Evolutionary conservation across 1,140 invertebrate genomes (phyloP).

Genomic region (Lerema accius): DNA sequence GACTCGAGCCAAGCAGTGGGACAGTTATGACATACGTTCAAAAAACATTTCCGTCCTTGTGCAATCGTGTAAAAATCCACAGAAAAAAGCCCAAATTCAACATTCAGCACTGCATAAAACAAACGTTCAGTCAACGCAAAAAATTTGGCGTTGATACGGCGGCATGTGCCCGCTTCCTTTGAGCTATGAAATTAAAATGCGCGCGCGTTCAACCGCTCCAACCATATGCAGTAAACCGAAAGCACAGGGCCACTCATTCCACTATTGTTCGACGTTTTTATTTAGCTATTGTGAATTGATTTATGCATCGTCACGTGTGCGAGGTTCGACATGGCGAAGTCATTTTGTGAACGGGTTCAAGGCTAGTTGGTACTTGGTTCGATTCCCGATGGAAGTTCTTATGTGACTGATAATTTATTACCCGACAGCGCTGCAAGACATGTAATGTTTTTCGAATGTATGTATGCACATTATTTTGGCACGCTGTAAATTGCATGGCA

Average conservation of each 20-base stretch:
- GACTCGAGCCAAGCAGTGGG: no score
- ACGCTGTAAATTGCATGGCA: no score
- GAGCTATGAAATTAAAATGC: constrained; percentile 62
- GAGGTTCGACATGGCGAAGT: background rate
- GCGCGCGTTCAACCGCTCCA: constrained; percentile 51
- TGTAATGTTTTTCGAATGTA: no score
- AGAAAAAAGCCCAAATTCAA: background rate
- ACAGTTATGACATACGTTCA: no score
- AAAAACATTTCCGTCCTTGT: no score
- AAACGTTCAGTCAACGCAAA: background rate
- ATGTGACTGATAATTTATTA: no score
- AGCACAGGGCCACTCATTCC: constrained; percentile 55
- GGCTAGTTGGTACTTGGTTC: no score
- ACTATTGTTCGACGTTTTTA: constrained; percentile 54
- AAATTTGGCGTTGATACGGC: constrained; percentile 18
- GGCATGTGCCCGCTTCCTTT: constrained; percentile 56
- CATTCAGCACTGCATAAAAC: no score
- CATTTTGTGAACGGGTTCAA: background rate
- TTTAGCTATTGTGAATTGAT: constrained; percentile 52
- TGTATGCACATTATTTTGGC: no score
- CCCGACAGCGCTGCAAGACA: no score
- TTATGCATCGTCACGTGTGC: constrained; percentile 49
- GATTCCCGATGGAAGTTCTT: no score
- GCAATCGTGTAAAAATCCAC: no score
- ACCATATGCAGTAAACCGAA: constrained; percentile 59